Percentiles rank a stretch among this genome's conserved stretches.
These are phyloP conservation scores for Phyllopteryx taeniolatus DNA, from an alignment of 2,113 vertebrate species.

Conservation along the genomic window DNA sequence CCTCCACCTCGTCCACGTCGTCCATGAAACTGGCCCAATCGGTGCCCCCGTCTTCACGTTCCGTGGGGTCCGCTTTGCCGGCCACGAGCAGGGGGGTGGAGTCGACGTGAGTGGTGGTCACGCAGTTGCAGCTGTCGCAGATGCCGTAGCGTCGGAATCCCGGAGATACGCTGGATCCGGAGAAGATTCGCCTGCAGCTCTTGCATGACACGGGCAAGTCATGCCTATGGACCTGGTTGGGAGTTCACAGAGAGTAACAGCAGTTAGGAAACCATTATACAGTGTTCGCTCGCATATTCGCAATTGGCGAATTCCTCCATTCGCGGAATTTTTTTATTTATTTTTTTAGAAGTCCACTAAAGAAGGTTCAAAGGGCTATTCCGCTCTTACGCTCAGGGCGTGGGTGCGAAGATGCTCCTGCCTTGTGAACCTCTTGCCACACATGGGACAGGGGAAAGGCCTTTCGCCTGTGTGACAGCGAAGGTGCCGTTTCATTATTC, in stretches of 20 bases:
- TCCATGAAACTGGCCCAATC: conserved; percentile 95
- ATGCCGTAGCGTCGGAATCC: conserved; percentile 87
- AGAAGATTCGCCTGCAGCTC: conserved; percentile 89
- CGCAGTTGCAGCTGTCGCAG: conserved; percentile 92
- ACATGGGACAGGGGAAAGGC: conserved; percentile 92
- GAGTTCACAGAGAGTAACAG: conserved; percentile 2
- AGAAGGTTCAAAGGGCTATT: not conserved
- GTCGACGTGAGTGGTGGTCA: conserved; percentile 84
- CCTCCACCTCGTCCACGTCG: conserved; percentile 86
- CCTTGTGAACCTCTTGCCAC: conserved; percentile 92
- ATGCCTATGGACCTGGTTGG: conserved; percentile 86
- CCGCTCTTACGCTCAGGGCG: conserved; percentile 83
- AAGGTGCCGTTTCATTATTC: conserved; percentile 94
- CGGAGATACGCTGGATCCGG: conserved; percentile 77
- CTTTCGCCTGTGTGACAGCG: conserved; percentile 94
- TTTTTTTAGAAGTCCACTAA: too few species aligned
- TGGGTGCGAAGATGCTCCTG: conserved; percentile 96
- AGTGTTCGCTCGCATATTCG: too few species aligned
- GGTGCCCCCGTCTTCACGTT: conserved; percentile 74
- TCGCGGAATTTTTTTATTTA: too few species aligned
- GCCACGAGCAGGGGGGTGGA: conserved; percentile 76
- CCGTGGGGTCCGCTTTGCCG: conserved; percentile 76
- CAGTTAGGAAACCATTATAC: not conserved
- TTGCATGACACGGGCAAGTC: conserved; percentile 92
- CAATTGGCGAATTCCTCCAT: too few species aligned